These are phyloP conservation scores for Bubo scandiacus DNA, from an alignment of 2,113 vertebrate species.

Conservation along the genomic window DNA sequence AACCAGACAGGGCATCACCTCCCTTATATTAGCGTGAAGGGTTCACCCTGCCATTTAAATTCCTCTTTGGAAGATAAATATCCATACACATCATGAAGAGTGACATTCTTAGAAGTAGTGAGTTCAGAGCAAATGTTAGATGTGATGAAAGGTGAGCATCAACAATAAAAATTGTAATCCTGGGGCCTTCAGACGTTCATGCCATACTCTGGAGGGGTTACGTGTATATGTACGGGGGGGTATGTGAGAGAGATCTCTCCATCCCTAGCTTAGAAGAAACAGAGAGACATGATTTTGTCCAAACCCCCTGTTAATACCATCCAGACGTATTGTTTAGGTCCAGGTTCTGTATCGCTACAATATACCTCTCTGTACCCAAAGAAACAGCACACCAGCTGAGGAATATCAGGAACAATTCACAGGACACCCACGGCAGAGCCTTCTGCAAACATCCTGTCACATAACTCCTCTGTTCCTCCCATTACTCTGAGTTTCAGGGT, in stretches of 20 bases:
- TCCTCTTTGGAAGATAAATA: constrained; percentile 34
- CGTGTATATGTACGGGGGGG: not conserved
- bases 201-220: not conserved
- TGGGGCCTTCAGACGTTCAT: not conserved
- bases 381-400: not conserved
- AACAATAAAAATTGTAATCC: not conserved
- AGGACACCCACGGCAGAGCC: not conserved
- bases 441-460: not conserved
- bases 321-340: not conserved
- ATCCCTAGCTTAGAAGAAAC: not conserved
- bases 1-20: constrained; percentile 54
- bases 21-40: not conserved
- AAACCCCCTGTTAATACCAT: not conserved
- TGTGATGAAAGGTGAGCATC: not conserved
- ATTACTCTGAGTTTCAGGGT: not conserved
- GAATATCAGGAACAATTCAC: not conserved
- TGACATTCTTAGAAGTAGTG: not conserved
- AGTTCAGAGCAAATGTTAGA: not conserved
- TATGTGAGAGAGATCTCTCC: not conserved
- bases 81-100: not conserved
- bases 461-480: not conserved
- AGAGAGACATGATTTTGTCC: not conserved
- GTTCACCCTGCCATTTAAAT: constrained; percentile 22
- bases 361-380: not conserved
- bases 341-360: not conserved